Base-by-base conservation (phyloP, 2,797 vertebrate genomes). In the Karalla daura region DNA sequence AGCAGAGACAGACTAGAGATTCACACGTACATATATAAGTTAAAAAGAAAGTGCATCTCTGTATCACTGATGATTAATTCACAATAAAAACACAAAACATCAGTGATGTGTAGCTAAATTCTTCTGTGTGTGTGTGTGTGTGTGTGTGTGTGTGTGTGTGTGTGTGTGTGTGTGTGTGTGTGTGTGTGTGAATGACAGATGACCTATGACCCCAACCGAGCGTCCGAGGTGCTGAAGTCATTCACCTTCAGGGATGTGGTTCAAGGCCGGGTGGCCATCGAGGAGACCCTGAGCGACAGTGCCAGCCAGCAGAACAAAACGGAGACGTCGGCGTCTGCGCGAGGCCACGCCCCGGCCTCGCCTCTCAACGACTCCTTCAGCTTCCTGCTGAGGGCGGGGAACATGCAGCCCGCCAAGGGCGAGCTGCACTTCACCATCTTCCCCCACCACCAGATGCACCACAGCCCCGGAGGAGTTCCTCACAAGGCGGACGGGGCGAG, bases 231-330 rank as follows among this genome's bases (percentile, higher is more conserved):
- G 4, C 70, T 66, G 60, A 81, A 84, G 58, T 83, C 71, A 0
- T 98, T 98, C 61, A 95, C 95, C 2, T 95, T 96, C 78, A 86
- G 89, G 44, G 97, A 98, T 63, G 90, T 97, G 65, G 91, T 96
- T 56, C 89, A 84, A 25, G 96, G 95, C 15, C 80, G 84, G 41
- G 81, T 97, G 24, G 87, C 94, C 55, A 94, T 99, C 0, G 81
- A 95, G 33, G 70, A 95, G 61, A 85, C 83, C 15, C 87, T 94
- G 3, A 95, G 94, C 69, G 89, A 96, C 54, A 86, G 80, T 0
- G 37, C 59, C 55, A 56, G 46, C 67, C 70, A 55, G 20, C 8
- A 40, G 86, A 85, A 89, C 58, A 54, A 75, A 91, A 90, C 0
- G 52, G 69, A n/a, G n/a, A n/a, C 23, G 0, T 47, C 56, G 5